A percentile compares a stretch with the other conserved stretches of the same genome.
These are phyloP conservation scores for Siniperca undulata DNA, from an alignment of 2,797 vertebrate species.

Conservation along the genomic window DNA sequence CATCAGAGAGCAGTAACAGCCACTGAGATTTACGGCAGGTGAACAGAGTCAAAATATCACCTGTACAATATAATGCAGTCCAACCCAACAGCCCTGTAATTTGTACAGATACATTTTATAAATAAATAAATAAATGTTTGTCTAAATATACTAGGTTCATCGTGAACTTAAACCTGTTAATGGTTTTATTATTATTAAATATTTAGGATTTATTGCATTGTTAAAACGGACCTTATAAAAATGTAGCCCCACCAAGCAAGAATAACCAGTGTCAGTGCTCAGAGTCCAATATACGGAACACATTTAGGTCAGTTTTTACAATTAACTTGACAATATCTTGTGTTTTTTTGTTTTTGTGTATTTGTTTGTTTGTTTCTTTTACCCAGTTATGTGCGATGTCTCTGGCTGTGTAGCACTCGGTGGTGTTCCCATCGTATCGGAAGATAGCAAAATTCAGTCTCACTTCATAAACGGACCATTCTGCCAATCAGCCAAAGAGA, in stretches of 20 bases:
- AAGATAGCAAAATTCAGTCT: slow-evolving; percentile 65
- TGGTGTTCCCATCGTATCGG: slow-evolving; percentile 49
- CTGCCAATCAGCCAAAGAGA: slow-evolving; percentile 60
- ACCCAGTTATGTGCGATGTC: slow-evolving; percentile 81
- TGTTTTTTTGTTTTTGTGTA: neutral
- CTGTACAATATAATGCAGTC: neutral
- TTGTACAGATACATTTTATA: neutral
- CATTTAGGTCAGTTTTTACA: neutral
- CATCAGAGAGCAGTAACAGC: slow-evolving; percentile 29
- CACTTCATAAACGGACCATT: slow-evolving; percentile 79
- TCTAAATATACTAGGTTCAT: neutral
- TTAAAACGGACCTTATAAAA: no score
- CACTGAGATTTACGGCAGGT: slow-evolving; percentile 1
- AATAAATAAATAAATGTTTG: neutral
- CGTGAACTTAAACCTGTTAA: neutral
- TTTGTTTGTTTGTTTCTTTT: slow-evolving; percentile 15
- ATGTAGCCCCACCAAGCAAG: neutral
- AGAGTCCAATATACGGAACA: neutral
- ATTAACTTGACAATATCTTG: neutral
- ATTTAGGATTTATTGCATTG: no score
- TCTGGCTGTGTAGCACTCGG: slow-evolving; percentile 58
- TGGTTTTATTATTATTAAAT: neutral
- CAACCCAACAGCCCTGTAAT: neutral
- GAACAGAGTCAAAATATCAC: neutral
- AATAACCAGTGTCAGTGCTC: neutral